These are phyloP conservation scores for Pangasius sanitwongsei DNA, from an alignment of 2,797 vertebrate species.

Conservation along the genomic window DNA sequence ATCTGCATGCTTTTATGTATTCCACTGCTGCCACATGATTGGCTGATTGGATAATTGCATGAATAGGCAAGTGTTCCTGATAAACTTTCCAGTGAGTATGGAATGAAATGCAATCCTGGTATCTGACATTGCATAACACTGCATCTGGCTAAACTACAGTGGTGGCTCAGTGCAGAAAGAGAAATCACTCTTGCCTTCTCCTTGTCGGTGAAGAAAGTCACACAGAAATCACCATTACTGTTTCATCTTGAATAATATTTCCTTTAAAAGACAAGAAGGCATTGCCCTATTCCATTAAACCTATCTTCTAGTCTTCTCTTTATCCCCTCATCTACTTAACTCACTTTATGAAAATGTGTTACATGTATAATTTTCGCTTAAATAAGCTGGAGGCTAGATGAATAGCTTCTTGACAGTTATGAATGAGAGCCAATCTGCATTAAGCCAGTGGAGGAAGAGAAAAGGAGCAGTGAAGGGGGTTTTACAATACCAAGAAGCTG, in stretches of 20 bases:
- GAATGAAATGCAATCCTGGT: background rate
- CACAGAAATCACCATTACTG: conserved; percentile 62
- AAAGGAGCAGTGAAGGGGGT: background rate
- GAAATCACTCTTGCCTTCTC: conserved; percentile 52
- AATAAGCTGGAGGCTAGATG: conserved; percentile 77
- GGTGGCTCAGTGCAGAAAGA: conserved; percentile 57
- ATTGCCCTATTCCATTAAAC: conserved; percentile 40
- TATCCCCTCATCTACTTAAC: conserved; percentile 44
- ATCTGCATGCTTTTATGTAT: background rate
- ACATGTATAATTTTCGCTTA: conserved; percentile 75
- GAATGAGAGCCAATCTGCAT: conserved; percentile 78
- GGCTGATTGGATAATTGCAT: background rate
- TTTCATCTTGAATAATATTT: conserved; percentile 46
- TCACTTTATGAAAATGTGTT: conserved; percentile 65
- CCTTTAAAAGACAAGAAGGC: conserved; percentile 67
- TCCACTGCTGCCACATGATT: background rate
- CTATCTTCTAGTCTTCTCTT: background rate
- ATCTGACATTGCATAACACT: background rate
- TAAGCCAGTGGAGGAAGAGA: conserved; percentile 73
- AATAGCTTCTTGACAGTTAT: conserved; percentile 83
- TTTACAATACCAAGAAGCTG: background rate
- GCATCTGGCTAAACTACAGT: conserved; percentile 36
- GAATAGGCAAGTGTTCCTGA: background rate
- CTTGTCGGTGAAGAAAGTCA: conserved; percentile 57
- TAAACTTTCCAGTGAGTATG: background rate